phyloP scores from a whole-genome alignment of 2,113 vertebrate genomes.

The Rhadina sibilatrix region DNA sequence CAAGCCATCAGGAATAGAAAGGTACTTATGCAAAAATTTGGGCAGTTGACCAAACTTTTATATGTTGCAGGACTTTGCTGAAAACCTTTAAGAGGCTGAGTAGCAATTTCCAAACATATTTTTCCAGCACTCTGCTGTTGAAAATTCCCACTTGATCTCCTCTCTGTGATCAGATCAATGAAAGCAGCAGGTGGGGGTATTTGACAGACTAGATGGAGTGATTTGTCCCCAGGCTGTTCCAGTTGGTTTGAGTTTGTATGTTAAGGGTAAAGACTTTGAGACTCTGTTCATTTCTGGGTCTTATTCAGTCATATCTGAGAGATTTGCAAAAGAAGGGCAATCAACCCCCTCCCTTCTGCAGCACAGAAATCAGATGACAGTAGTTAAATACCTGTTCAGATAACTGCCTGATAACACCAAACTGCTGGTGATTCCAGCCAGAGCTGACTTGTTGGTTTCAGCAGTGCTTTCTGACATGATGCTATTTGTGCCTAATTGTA shows the following conservation, averaged over 20 bases:
- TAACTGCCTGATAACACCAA: conserved; percentile 36
- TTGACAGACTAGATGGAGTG: neutral
- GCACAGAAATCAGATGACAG: neutral
- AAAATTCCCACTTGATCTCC: neutral
- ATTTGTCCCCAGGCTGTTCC: neutral
- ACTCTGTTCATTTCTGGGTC: neutral
- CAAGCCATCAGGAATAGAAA: neutral
- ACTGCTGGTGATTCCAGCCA: conserved; percentile 22
- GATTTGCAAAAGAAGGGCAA: neutral
- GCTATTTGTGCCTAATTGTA: neutral
- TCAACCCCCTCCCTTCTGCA: neutral
- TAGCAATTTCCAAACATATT: neutral
- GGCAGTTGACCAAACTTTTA: neutral
- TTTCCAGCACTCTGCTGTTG: neutral
- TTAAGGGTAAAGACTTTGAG: neutral
- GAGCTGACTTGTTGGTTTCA: conserved; percentile 56
- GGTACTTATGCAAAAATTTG: neutral
- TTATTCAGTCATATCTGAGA: neutral
- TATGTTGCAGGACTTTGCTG: neutral
- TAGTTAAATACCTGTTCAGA: conserved; percentile 44
- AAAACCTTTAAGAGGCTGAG: neutral
- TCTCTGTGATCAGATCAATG: neutral
- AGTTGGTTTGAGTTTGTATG: neutral
- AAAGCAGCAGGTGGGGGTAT: neutral
- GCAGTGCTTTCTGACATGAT: neutral